These are phyloP conservation scores for Habropoda laboriosa DNA, from an alignment of 1,140 invertebrate species.

Conservation along the genomic window DNA sequence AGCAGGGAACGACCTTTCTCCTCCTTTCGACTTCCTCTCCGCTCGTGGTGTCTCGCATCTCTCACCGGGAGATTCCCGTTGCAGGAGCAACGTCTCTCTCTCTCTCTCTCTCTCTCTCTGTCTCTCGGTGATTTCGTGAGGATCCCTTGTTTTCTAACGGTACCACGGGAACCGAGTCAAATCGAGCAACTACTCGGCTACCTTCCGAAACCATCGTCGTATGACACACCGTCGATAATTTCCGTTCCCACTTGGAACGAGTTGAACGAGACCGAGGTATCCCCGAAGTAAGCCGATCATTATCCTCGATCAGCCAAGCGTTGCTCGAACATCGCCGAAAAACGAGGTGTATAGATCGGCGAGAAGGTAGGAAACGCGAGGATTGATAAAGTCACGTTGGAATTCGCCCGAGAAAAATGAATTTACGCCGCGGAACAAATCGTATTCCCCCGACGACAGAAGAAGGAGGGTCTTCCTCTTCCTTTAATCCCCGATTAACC, in stretches of 20 bases:
- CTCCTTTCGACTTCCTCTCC: slow-evolving; percentile 39
- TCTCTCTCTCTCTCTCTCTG: neutral
- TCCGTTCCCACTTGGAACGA: neutral
- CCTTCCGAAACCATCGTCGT: neutral
- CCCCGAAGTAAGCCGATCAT: neutral
- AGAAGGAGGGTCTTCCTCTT: slow-evolving; percentile 4
- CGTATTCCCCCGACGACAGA: neutral
- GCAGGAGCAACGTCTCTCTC: slow-evolving; percentile 22
- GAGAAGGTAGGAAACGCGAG: neutral
- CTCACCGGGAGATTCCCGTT: slow-evolving; percentile 58
- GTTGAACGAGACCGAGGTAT: neutral
- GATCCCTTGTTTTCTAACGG: slow-evolving; percentile 42
- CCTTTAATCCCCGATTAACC: slow-evolving; percentile 37
- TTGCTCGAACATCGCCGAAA: neutral
- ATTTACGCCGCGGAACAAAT: slow-evolving; percentile 40
- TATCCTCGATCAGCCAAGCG: neutral
- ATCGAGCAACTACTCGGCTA: slow-evolving; percentile 19
- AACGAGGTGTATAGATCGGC: neutral
- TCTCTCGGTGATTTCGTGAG: slow-evolving; percentile 31
- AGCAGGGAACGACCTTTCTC: slow-evolving; percentile 29
- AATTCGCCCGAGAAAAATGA: slow-evolving; percentile 29
- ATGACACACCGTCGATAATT: neutral
- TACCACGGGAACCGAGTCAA: slow-evolving; percentile 38
- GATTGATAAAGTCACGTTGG: neutral
- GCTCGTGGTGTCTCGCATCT: slow-evolving; percentile 11